Conservation (phyloP, 2,113 vertebrate species). For the Electrona antarctica region DNA sequence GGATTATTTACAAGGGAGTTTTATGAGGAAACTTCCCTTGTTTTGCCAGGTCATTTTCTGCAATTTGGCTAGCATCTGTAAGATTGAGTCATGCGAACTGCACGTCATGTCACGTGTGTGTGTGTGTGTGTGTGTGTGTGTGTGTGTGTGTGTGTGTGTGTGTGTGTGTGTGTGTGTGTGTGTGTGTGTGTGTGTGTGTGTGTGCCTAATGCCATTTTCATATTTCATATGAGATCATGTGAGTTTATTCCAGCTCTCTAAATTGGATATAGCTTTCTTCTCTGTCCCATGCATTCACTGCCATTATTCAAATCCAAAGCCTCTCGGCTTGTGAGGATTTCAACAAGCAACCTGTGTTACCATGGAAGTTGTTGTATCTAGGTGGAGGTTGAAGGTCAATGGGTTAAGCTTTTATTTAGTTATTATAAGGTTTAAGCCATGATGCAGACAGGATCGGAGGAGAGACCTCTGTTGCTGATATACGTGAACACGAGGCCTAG, state of each 20-base stretch:
- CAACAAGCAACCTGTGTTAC: neutral
- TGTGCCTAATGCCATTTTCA: constrained; percentile 3
- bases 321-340: neutral
- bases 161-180: no score
- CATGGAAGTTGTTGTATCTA: constrained; percentile 12
- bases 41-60: constrained; percentile 29
- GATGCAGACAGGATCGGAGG: constrained; percentile 6
- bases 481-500: neutral
- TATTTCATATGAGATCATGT: neutral
- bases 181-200: no score
- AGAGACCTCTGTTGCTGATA: neutral
- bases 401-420: constrained; percentile 46
- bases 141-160: no score
- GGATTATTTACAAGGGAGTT: constrained; percentile 30
- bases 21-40: constrained; percentile 42
- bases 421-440: constrained; percentile 42
- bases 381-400: constrained; percentile 41
- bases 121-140: no score
- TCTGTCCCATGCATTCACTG: neutral
- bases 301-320: neutral
- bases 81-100: constrained; percentile 12
- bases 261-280: neutral
- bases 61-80: neutral
- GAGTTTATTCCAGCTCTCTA: neutral
- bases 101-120: no score